Evolutionary conservation across 2,113 vertebrate species (phyloP), one percentile per base, ranked within the genome.

Genomic region (Ailuropoda melanoleuca): DNA sequence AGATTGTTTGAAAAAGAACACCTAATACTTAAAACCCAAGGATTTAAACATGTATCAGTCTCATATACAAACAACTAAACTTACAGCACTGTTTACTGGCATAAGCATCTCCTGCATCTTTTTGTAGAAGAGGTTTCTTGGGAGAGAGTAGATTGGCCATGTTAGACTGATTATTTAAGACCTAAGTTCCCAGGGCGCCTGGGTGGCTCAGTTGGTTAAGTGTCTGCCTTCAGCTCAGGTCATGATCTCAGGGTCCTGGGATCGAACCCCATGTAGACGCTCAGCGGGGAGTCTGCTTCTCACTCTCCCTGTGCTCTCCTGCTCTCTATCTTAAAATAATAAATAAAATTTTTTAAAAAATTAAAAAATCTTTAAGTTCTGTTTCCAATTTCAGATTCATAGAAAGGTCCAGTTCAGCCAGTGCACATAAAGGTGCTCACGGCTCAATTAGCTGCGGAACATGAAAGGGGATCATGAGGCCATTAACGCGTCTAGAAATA

Each of bases 401-500:
- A 95, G 96, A 92, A 95, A 92, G 78, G 53, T 85, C 53, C 21
- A 39, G 37, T 43, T 64, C 75, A 86, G 37, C 92, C 81, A 87
- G 62, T 85, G 84, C 92, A 88, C 75, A 56, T 96, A n/a, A 93
- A 92, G 88, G 56, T 62, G 24, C 55, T 80, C 96, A 68, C 62
- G 94, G 75, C 64, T 95, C 93, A 96, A 86, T 94, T 94, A 96
- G 83, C 80, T 88, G 93, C 14, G 74, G 75, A 96, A 85, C 84
- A 68, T 60, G 75, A 97, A 95, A 96, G 39, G 91, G 92, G 97
- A 94, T 96, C 97, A 97, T 6, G 88, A 90, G 90, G 56, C 86
- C 64, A 80, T 97, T 97, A 96, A 83, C 97, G 95, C 92, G 53
- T 96, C 80, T 92, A 92, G 92, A 97, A 96, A 96, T 97, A 96